A percentile compares a stretch with the other conserved stretches of the same genome.
Evolutionary conservation across 2,797 vertebrate species (phyloP).

Genomic region (Peromyscus attwateri): DNA sequence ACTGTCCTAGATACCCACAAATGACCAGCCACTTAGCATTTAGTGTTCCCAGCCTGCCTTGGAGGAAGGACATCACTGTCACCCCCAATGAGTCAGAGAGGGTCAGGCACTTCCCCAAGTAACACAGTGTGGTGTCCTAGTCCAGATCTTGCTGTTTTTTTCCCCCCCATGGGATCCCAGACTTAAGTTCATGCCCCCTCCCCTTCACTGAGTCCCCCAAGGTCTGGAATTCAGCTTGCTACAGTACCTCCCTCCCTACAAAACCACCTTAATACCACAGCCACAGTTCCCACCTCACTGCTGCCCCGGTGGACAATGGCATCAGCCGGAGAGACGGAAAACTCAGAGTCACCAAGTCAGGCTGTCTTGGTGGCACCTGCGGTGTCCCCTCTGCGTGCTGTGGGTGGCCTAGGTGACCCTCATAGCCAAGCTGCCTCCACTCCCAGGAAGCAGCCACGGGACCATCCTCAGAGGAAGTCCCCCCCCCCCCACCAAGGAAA

Average conservation of each 20-base stretch:
- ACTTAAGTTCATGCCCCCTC: background rate
- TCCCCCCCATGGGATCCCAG: background rate
- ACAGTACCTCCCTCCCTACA: fast-evolving
- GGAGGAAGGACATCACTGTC: background rate
- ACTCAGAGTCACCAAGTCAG: background rate
- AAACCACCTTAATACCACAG: background rate
- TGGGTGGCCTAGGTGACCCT: background rate
- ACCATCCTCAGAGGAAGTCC: fast-evolving
- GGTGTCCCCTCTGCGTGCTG: fast-evolving
- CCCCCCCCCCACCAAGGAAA: background rate
- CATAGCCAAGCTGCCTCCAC: background rate
- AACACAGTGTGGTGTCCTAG: background rate
- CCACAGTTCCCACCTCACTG: fast-evolving
- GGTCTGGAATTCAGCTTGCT: background rate
- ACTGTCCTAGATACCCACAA: background rate
- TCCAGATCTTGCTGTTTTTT: background rate
- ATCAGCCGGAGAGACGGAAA: background rate
- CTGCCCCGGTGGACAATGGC: background rate
- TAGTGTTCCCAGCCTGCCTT: too few species aligned
- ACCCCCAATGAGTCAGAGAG: background rate
- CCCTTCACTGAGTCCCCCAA: fast-evolving
- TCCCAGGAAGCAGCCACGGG: background rate
- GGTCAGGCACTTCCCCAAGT: background rate
- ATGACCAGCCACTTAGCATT: fast-evolving
- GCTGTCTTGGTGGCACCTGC: background rate